phyloP scores from a whole-genome alignment of 2,797 vertebrate species.

The Semotilus atromaculatus region DNA sequence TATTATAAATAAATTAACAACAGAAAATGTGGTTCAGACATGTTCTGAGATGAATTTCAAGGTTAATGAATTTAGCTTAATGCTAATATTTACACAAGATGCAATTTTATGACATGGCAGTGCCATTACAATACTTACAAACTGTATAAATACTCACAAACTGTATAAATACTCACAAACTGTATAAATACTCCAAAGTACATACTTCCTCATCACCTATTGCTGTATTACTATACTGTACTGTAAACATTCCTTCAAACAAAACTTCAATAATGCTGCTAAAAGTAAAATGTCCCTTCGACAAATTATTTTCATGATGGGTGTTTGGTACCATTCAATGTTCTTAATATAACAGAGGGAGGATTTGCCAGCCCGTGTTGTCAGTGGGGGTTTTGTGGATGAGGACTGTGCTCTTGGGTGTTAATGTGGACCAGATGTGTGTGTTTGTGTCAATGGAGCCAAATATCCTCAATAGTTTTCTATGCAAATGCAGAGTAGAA shows the following conservation, averaged over 20 bases:
- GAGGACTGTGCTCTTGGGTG: constrained; percentile 63
- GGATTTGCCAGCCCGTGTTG: constrained; percentile 64
- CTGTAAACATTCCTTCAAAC: no score
- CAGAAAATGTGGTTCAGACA: no score
- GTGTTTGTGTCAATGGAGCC: constrained; percentile 62
- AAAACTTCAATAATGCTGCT: not conserved
- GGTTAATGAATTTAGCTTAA: not conserved
- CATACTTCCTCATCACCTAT: not conserved
- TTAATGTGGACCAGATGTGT: constrained; percentile 77
- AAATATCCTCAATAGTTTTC: constrained; percentile 58
- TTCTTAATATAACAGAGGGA: constrained; percentile 37
- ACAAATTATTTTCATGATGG: not conserved
- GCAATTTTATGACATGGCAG: not conserved
- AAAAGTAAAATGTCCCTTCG: not conserved
- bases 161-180: no score
- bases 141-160: no score
- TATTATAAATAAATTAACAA: no score
- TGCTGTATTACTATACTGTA: not conserved
- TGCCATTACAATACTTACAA: not conserved
- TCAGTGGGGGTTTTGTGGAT: constrained; percentile 65
- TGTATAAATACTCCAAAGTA: not conserved
- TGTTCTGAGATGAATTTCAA: not conserved
- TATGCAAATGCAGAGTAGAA: constrained; percentile 68
- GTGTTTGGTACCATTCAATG: constrained; percentile 3
- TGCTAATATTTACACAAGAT: constrained; percentile 3